Evolutionary conservation across 2,888 invertebrate genomes (phyloP).

Genomic region (Drosophila prostipennis): DNA sequence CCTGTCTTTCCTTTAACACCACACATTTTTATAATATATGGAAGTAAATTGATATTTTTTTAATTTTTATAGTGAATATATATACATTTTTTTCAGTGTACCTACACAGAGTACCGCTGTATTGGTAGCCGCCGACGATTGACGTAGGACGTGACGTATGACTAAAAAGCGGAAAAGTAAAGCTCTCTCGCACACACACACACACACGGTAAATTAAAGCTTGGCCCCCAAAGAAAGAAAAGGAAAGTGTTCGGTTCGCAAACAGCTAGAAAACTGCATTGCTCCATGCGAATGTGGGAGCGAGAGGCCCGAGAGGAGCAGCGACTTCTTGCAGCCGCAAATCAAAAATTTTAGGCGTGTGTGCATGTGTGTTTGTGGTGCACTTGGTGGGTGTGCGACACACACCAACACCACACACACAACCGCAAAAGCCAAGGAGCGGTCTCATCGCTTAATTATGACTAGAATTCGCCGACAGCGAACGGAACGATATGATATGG

Average conservation of each 20-base stretch:
- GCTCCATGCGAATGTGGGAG: constrained; percentile 33
- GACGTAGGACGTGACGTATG: constrained; percentile 75
- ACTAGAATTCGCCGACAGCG: constrained; percentile 12
- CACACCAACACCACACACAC: constrained; percentile 22
- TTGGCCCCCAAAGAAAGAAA: constrained; percentile 41
- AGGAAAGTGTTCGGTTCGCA: constrained; percentile 67
- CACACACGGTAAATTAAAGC: constrained; percentile 29
- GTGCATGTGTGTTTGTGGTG: neutral
- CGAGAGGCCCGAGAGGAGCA: constrained; percentile 16
- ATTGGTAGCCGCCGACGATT: constrained; percentile 58
- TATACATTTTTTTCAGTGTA: neutral
- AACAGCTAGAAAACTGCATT: constrained; percentile 52
- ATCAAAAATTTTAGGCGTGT: constrained; percentile 20
- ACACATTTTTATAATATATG: no score
- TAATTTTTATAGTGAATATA: no score
- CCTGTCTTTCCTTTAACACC: no score
- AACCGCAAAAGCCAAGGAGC: constrained; percentile 23
- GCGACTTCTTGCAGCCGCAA: constrained; percentile 34
- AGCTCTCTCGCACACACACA: constrained; percentile 61
- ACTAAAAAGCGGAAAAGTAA: constrained; percentile 30
- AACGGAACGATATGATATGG: constrained; percentile 9
- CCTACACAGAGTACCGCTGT: constrained; percentile 25
- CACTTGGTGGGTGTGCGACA: constrained; percentile 18
- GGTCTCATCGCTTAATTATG: constrained; percentile 42
- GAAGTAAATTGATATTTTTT: no score